phyloP scores from a whole-genome alignment of 53 echinoderm and acorn worm species.

The Echinarachnius parma region DNA sequence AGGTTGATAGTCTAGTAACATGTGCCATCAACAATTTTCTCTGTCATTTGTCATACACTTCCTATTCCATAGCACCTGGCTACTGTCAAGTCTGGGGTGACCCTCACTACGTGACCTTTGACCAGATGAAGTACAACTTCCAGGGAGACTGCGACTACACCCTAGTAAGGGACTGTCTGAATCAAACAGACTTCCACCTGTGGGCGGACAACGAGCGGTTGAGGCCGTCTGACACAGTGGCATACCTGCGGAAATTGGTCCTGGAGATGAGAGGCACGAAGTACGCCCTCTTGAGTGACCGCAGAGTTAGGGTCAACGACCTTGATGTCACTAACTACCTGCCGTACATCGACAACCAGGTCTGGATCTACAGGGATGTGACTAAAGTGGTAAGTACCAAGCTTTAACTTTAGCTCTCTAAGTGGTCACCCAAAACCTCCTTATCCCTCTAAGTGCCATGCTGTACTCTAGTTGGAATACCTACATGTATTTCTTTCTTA shows the following conservation, averaged over 20 bases:
- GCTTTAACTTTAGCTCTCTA: too few species aligned
- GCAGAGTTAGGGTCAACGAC: constrained; percentile 48
- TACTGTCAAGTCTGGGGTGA: constrained; percentile 42
- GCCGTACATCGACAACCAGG: constrained; percentile 33
- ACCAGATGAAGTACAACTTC: constrained; percentile 55
- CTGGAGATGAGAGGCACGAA: constrained; percentile 26
- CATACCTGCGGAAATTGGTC: constrained; percentile 45
- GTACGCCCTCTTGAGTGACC: constrained; percentile 36
- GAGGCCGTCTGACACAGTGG: constrained; percentile 51
- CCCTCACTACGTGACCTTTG: constrained; percentile 79
- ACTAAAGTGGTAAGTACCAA: neutral
- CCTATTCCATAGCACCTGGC: constrained; percentile 32
- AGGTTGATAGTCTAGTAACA: too few species aligned
- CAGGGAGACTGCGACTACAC: constrained; percentile 74
- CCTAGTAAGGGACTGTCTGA: constrained; percentile 46
- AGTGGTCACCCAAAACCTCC: too few species aligned
- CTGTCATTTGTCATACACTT: too few species aligned
- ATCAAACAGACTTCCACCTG: constrained; percentile 43
- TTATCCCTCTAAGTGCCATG: too few species aligned
- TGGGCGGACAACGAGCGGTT: constrained; percentile 40
- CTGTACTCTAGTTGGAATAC: too few species aligned
- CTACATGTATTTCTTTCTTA: too few species aligned
- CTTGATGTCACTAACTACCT: constrained; percentile 47
- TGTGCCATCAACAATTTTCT: too few species aligned
- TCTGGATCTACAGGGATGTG: neutral